Base-by-base conservation (phyloP, 2,113 vertebrate genomes). In the Vimba vimba region DNA sequence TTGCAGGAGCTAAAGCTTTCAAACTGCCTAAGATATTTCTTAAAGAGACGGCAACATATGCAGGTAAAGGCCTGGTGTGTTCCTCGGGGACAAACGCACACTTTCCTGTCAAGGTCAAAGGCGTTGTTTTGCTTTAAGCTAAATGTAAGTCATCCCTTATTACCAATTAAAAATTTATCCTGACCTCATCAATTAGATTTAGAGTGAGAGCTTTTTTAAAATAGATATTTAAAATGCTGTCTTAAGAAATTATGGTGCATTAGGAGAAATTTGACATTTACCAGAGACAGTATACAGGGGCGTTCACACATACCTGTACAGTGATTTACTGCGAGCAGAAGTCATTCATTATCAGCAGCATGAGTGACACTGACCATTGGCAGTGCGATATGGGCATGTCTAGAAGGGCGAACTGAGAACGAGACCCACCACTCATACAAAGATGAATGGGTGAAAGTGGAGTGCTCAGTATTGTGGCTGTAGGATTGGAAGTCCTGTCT, bases 1-100 rank as follows among this genome's bases (percentile, higher is more conserved):
- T 91, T 91, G 91, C 91, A 91, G 88, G 79, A 92, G 90, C 89
- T 86, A 90, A 90, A 89, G 89, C 90, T 90, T 91, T 90, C 87
- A 88, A 84, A 87, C 82, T 80, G 88, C 79, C 77, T 86, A 55
- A 83, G 90, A 85, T 91, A 89, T 90, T 89, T 90, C 89, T 92
- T 89, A 92, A 91, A 91, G 91, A 83, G 86, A 52, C 76, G 87
- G 84, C 47, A 85, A 59, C 75, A 74, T 59, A 50, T 83, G 87
- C 88, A 76, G 64, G 52, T 85, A 79, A 68, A 86, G 86, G 66
- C n/a, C 66, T 62, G 86, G 76, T 59, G 75, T 73, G 27, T 75
- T 87, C 55, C 39, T 13, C 55, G 7, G 62, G 33, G 74, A 55
- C 76, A 69, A 55, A 75, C 23, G 59, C 82, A 77, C 57, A 66